These are phyloP conservation scores for Callipepla californica DNA, from an alignment of 2,113 vertebrate species.

Conservation along the genomic window DNA sequence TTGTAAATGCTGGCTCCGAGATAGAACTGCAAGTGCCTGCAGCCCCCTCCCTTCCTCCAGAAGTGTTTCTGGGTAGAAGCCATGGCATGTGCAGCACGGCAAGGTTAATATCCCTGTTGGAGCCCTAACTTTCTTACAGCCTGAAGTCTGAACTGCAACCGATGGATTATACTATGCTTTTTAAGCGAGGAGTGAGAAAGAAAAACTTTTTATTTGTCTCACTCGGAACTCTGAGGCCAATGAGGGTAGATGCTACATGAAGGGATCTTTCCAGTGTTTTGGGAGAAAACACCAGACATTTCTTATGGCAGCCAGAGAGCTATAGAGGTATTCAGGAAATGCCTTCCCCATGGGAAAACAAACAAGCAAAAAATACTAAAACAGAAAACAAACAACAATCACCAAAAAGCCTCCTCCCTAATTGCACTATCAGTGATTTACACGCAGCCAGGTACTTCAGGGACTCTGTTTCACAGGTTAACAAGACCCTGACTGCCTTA, in stretches of 20 bases:
- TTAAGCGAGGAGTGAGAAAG: constrained; percentile 12
- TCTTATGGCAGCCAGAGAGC: not conserved
- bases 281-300: not conserved
- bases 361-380: not conserved
- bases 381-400: not conserved
- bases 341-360: not conserved
- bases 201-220: constrained; percentile 28
- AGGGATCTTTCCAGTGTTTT: not conserved
- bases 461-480: constrained; percentile 25
- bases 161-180: not conserved
- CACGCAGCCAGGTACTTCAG: not conserved
- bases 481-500: constrained; percentile 5
- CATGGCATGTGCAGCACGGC: not conserved
- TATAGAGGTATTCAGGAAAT: constrained; percentile 11
- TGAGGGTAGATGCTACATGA: not conserved
- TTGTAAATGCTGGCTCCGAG: constrained; percentile 41
- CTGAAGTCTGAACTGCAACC: not conserved
- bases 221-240: not conserved
- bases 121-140: not conserved
- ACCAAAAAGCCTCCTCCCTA: not conserved
- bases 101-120: constrained; percentile 22
- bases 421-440: constrained; percentile 30
- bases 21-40: not conserved
- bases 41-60: constrained; percentile 49
- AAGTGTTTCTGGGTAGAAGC: constrained; percentile 55